Evolutionary conservation across 2,797 vertebrate genomes (phyloP).

Genomic region (Eidolon dupreanum): DNA sequence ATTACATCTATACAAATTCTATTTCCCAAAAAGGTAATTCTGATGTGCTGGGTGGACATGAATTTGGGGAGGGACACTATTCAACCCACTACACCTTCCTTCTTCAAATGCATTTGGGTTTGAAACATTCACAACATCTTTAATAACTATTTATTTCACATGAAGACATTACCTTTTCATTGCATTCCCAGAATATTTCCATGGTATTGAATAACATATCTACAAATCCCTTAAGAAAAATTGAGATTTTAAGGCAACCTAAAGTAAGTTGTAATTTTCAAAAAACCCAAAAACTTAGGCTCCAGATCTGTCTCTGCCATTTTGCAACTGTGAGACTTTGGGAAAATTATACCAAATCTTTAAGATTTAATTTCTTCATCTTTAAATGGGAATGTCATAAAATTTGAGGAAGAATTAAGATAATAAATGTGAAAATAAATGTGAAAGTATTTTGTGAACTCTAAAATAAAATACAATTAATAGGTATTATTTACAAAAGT

Average conservation of each 20-base stretch:
- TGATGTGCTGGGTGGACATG: not conserved
- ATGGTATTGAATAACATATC: not conserved
- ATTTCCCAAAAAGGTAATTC: constrained; percentile 21
- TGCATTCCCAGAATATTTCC: not conserved
- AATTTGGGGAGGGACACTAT: not conserved
- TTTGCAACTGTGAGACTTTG: not conserved
- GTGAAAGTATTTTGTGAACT: constrained; percentile 15
- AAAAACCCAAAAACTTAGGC: not conserved
- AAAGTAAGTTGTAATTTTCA: not conserved
- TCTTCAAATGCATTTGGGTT: constrained; percentile 12
- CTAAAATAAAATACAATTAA: constrained; percentile 36
- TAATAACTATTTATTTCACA: not conserved
- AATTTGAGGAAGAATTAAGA: not conserved
- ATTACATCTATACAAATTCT: constrained; percentile 22
- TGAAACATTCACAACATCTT: not conserved
- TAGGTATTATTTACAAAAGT: not conserved
- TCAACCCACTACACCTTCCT: not conserved
- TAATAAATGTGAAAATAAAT: constrained; percentile 39
- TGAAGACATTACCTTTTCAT: not conserved
- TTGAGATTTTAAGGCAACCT: constrained; percentile 10
- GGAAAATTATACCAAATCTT: constrained; percentile 16
- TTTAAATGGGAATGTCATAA: constrained; percentile 26
- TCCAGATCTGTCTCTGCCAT: not conserved
- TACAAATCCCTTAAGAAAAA: constrained; percentile 17
- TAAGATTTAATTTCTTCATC: constrained; percentile 36